Base-by-base conservation (phyloP, 2,113 vertebrate species). In the Melospiza melodia region DNA sequence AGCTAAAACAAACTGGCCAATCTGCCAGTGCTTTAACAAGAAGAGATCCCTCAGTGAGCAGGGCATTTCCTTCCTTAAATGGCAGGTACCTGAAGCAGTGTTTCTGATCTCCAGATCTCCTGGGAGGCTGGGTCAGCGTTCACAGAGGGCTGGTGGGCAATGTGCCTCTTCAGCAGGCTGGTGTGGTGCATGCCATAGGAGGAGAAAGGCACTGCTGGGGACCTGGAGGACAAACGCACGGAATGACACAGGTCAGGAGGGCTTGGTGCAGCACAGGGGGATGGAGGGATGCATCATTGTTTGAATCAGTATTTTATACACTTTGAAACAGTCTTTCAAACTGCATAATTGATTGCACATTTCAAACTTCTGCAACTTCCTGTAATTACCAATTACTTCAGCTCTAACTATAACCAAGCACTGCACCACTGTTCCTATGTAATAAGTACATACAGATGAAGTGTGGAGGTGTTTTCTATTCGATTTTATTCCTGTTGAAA, bases 51-150 rank as follows among this genome's bases (percentile, higher is more conserved):
- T 61, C 44, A 39, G 52, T 19, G 37, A 65, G 58, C 44, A 51
- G 15, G 23, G 4, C 1, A 0, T 78, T 57, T 57, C 39, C 17
- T 22, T 69, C 31, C 76, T 61, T 33, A 23, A 72, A 41, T 33
- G 12, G 19, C 59, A 33, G 21, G 58, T 59, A 98, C 98, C 96
- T 99, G 99, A 9, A 99, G 92, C 54, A 99, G 94, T 0, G 99
- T 99, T 89, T 99, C 99, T 0, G 99, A 99, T 33, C 99, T 98
- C 99, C 99, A 99, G 98, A 99, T 99, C 94, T 99, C 99, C 91
- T 99, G 99, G 49, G 99, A 99, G 16, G 99, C 98, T 0, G 99
- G 99, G 94, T 99, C 99, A 41, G 99, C 99, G 0, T 99, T 99
- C 58, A 99, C 99, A 0, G 99, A 99, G 5, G 99, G 98, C 95